These are phyloP conservation scores for Agelastica alni DNA, from an alignment of 2,888 invertebrate genomes.

Conservation along the genomic window DNA sequence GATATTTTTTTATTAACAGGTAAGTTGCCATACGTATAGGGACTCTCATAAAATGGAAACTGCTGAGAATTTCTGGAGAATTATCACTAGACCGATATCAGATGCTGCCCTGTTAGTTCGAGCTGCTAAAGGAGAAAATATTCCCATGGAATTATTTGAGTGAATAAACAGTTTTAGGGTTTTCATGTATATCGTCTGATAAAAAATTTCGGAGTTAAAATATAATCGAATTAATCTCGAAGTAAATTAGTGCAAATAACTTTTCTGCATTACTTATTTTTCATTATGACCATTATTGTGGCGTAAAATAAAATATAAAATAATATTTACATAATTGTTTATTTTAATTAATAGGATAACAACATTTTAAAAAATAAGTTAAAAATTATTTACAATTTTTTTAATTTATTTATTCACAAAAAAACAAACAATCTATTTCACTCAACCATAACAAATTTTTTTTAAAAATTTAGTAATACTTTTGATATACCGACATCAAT, in stretches of 20 bases:
- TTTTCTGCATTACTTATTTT: no score
- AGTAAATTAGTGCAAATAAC: no score
- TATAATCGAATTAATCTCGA: no score
- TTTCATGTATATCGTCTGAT: no score
- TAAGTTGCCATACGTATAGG: constrained; percentile 44
- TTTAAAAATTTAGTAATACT: constrained; percentile 11
- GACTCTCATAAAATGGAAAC: constrained; percentile 48
- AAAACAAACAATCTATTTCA: constrained; percentile 7
- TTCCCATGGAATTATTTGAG: constrained; percentile 42
- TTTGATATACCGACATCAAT: no score
- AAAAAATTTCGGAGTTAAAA: no score
- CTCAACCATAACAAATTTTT: constrained; percentile 17
- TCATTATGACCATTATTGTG: no score
- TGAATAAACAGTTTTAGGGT: constrained; percentile 10
- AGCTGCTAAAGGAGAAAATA: constrained; percentile 50
- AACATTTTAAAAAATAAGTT: constrained; percentile 33
- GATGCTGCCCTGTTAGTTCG: constrained; percentile 46
- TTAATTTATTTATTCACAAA: constrained; percentile 20
- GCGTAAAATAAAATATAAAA: not conserved
- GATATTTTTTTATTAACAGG: no score
- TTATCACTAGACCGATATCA: constrained; percentile 37
- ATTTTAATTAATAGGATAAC: constrained; percentile 29
- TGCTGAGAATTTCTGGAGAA: constrained; percentile 48
- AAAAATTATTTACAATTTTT: constrained; percentile 33
- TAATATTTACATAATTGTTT: constrained; percentile 16